Evolutionary conservation across 2,888 invertebrate genomes (phyloP).

Genomic region (Scaptomyza tumidula): DNA sequence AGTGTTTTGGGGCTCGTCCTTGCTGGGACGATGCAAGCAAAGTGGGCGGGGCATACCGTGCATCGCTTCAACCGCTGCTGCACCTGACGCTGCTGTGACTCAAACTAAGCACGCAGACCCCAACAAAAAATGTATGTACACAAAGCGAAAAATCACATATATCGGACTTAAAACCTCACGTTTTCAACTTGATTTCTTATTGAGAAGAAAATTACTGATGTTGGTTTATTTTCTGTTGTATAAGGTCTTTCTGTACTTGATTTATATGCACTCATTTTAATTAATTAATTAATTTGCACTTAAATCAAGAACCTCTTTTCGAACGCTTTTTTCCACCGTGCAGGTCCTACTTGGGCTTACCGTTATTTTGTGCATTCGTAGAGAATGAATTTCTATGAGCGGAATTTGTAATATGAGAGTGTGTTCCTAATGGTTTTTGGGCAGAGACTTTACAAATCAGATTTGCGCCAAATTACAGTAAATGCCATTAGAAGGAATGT

Average conservation of each 20-base stretch:
- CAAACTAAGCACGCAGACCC: slow-evolving; percentile 39
- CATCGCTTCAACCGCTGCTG: slow-evolving; percentile 46
- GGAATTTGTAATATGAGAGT: slow-evolving; percentile 36
- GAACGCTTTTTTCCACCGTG: neutral
- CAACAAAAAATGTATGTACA: neutral
- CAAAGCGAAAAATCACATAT: neutral
- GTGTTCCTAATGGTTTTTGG: slow-evolving; percentile 39
- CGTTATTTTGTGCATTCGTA: slow-evolving; percentile 3
- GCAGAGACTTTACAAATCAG: slow-evolving; percentile 31
- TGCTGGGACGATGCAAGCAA: slow-evolving; percentile 30
- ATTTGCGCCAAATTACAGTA: slow-evolving; percentile 34
- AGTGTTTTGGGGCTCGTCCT: slow-evolving; percentile 24
- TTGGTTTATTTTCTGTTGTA: neutral
- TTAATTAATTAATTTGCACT: too few relatives aligned
- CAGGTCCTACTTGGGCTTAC: slow-evolving; percentile 2
- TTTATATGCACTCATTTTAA: too few relatives aligned
- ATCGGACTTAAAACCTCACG: neutral
- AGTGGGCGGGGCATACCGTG: slow-evolving; percentile 45
- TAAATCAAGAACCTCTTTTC: neutral
- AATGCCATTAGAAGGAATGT: slow-evolving; percentile 15
- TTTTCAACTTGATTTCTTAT: neutral
- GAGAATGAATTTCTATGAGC: slow-evolving; percentile 47
- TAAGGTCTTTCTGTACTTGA: neutral
- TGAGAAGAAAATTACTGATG: neutral
- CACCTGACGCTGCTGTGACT: slow-evolving; percentile 44